Evolutionary conservation across 1,140 invertebrate species (phyloP), one percentile per base, ranked within the genome.

Genomic region (Grapholita molesta): DNA sequence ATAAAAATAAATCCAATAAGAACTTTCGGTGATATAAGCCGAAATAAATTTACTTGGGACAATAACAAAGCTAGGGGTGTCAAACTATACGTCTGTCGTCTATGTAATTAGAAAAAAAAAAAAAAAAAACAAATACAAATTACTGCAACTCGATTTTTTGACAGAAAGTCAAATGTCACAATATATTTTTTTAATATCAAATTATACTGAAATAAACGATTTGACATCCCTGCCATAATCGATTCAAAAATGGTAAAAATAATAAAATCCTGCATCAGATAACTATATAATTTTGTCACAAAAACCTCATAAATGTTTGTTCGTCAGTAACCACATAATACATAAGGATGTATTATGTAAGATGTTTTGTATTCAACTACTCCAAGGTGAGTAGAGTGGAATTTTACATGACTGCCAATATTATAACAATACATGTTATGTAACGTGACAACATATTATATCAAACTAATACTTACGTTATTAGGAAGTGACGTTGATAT

Each of bases 391-490:
- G n/a, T 9, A 7, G 18, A 7, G 55, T 28, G 24, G 55, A 61
- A 61, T 61, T 61, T 28, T 28, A 28, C 55, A 61, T 61, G 28
- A 11, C 55, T 61, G 55, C 30, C 55, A 61, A 61, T 61, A 61
- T 32, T 32, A 25, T 61, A 28, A 61, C 55, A 32, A 61, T 32
- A 11, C n/a, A 28, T 15, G 25, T 25, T 32, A 28, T 32, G 55
- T 28, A 30, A 28, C 55, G 24, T 57, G 32, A 28, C 15, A 28
- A n/a, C 8, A 21, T 48, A 48, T n/a, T n/a, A n/a, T n/a, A n/a
- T n/a, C n/a, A n/a, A n/a, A n/a, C n/a, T n/a, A n/a, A n/a, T n/a
- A n/a, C n/a, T n/a, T n/a, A n/a, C n/a, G n/a, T n/a, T n/a, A n/a
- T n/a, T n/a, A n/a, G n/a, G n/a, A n/a, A n/a, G n/a, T n/a, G n/a